Evolutionary conservation across 2,797 vertebrate species (phyloP).

Genomic region (Pantherophis vulpinus): DNA sequence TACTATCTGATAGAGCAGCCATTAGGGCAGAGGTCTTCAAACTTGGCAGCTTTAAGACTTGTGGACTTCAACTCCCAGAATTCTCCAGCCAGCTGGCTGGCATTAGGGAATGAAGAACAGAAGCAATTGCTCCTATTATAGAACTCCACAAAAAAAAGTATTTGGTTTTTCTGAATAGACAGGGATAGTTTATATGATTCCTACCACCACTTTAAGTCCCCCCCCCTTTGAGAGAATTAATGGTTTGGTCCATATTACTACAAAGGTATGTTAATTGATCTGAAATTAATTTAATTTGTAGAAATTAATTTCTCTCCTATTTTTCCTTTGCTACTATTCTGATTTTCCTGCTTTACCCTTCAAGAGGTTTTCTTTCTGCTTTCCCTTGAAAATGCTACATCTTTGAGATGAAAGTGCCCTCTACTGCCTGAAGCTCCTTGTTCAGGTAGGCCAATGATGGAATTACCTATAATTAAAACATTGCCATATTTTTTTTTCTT

Average conservation of each 20-base stretch:
- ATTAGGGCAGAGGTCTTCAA: not conserved
- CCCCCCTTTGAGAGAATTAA: not conserved
- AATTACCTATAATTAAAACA: not conserved
- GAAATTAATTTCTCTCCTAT: not conserved
- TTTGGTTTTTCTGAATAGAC: not conserved
- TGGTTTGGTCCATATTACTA: not conserved
- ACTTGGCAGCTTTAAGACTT: too few relatives aligned
- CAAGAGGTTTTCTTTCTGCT: not conserved
- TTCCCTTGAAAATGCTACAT: not conserved
- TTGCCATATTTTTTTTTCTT: not conserved
- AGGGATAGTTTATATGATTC: not conserved
- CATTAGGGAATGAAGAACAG: not conserved
- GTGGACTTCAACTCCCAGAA: too few relatives aligned
- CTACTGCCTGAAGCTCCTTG: not conserved
- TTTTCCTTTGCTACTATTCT: not conserved
- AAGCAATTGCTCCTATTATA: not conserved
- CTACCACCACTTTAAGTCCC: not conserved
- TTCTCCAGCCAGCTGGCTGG: too few relatives aligned
- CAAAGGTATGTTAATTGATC: not conserved
- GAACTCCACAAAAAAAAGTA: not conserved
- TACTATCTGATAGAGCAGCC: not conserved
- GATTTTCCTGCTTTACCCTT: not conserved
- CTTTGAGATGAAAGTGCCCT: constrained; percentile 8
- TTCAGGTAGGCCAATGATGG: constrained; percentile 6
- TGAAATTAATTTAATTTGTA: not conserved